Base-by-base conservation (phyloP, 2,888 invertebrate genomes). In the Drosophila nigritarsus region DNA sequence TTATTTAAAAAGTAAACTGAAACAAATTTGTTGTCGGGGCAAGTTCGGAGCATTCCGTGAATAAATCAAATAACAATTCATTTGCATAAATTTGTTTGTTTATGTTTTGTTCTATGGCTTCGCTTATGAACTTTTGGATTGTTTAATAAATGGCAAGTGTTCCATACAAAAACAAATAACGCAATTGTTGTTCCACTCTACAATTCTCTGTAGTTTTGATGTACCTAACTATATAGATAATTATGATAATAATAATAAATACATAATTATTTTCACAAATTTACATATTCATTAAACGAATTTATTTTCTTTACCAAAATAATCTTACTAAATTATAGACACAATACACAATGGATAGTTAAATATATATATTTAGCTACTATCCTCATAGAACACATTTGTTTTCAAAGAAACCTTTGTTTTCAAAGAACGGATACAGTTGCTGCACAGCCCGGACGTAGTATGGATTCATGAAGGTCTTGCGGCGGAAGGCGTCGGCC, bases 341-440 rank as follows among this genome's bases (percentile, higher is more conserved):
- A 40, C 1, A n/a, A 40, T n/a, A 40, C n/a, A 40, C n/a, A n/a
- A 9, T n/a, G 4, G 40, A 9, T 1, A n/a, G n/a, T n/a, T 1
- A n/a, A 3, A 0, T n/a, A n/a, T 2, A 34, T 13, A 34, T 34
- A 13, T 13, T 13, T 0, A 34, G 34, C 3, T 34, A 13, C 1
- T 13, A 13, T 34, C 34, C 13, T 34, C 34, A 34, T 34, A 0
- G 32, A 32, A 32, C 9, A 32, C 32, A 32, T 32, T 32, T 9
- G 32, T 9, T 32, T 9, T 32, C 32, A 9, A 32, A 9, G 32
- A 9, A 9, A 0, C 92, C 92, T 40, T 87, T 90, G 42, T 90
- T 82, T 3, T 91, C 81, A 48, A 92, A 85, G 66, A 91, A 92
- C n/a, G 91, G 91, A 40, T 85, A 62, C 36, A 92, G 53, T 40